Percentiles rank a stretch among this genome's conserved stretches.
Conservation (phyloP, 2,888 invertebrate genomes). For the Cynaeus angustus region DNA sequence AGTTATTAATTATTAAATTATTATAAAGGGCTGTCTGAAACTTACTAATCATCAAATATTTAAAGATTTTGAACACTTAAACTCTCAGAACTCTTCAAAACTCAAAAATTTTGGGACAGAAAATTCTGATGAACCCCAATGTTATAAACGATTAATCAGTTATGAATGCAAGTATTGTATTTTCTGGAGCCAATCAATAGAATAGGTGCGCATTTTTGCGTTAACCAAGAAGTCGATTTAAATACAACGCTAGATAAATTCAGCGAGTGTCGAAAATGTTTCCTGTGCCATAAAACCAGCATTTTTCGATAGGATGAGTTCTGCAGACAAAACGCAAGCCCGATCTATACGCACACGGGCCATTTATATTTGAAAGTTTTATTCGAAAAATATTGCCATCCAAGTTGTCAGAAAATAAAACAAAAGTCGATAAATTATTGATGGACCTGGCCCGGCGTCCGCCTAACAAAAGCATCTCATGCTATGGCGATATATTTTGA, state of each 20-base stretch:
- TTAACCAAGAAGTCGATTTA: constrained; percentile 47
- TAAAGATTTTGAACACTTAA: no score
- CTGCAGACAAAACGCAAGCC: no score
- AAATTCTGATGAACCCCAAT: no score
- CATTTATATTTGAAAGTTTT: constrained; percentile 70
- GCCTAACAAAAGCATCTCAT: constrained; percentile 64
- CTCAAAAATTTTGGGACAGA: no score
- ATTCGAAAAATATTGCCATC: constrained; percentile 66
- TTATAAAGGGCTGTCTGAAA: no score
- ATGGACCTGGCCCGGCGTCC: constrained; percentile 58
- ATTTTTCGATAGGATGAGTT: constrained; percentile 60
- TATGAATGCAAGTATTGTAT: constrained; percentile 1
- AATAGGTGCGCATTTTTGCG: background rate
- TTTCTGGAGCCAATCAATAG: background rate
- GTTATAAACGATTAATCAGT: constrained; percentile 37
- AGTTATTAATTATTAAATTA: no score
- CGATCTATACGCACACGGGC: constrained; percentile 65
- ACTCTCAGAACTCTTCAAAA: no score
- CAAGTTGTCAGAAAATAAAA: constrained; percentile 67
- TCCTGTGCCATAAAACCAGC: constrained; percentile 59
- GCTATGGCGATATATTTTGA: constrained; percentile 67
- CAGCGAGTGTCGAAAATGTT: constrained; percentile 59
- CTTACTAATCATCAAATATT: no score
- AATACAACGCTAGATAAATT: constrained; percentile 61
- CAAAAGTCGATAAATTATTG: constrained; percentile 67